Evolutionary conservation across 2,797 vertebrate species (phyloP).

Genomic region (Melanotaenia parkinsoni): DNA sequence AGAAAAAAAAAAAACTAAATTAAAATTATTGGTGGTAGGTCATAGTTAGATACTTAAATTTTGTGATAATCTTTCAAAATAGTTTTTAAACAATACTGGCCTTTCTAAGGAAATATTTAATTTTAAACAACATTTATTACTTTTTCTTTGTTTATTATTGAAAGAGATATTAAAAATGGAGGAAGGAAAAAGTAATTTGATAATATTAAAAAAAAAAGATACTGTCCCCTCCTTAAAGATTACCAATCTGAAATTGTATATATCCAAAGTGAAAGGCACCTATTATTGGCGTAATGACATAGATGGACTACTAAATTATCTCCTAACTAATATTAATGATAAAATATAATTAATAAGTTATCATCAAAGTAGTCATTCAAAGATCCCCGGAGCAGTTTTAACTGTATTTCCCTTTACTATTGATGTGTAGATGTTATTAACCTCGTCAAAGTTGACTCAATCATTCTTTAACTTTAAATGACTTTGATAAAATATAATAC

Average conservation of each 20-base stretch:
- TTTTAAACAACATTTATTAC: constrained; percentile 7
- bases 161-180: constrained; percentile 4
- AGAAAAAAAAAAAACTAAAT: not conserved
- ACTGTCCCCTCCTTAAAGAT: constrained; percentile 20
- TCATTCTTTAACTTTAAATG: constrained; percentile 20
- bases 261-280: constrained; percentile 14
- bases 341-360: not conserved
- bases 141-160: not conserved
- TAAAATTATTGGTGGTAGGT: constrained; percentile 5
- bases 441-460: constrained; percentile 5
- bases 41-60: constrained; percentile 10
- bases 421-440: not conserved
- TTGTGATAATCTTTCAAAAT: constrained; percentile 8
- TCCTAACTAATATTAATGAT: not conserved
- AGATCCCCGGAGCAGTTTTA: not conserved
- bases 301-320: constrained; percentile 9
- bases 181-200: not conserved
- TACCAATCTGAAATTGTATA: constrained; percentile 6
- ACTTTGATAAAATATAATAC: not conserved
- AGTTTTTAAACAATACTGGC: constrained; percentile 3
- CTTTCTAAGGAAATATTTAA: constrained; percentile 3
- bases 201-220: constrained; percentile 6
- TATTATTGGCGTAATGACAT: constrained; percentile 14
- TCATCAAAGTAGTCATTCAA: not conserved
- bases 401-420: not conserved